Conservation (phyloP, 2,888 invertebrate species). For the Cylloceria caligata region DNA sequence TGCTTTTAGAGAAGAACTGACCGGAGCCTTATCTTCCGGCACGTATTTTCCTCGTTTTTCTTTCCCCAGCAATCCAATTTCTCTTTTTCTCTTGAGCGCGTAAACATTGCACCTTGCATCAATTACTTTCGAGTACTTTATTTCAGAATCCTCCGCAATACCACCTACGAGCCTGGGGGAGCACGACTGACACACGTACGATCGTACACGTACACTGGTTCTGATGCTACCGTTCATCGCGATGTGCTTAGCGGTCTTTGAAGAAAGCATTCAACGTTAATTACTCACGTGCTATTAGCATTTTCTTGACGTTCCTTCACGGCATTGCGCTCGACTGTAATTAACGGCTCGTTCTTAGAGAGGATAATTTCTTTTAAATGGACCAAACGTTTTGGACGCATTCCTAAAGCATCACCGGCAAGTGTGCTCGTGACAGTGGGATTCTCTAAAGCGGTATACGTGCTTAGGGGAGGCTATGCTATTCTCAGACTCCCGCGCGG, state of each 20-base stretch:
- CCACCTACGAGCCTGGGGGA: neutral
- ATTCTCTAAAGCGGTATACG: conserved; percentile 18
- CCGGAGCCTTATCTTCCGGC: conserved; percentile 58
- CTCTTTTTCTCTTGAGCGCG: neutral
- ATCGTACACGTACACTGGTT: neutral
- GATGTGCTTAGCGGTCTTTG: conserved; percentile 3
- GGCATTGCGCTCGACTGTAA: conserved; percentile 48
- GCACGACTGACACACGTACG: neutral
- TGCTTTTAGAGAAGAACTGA: conserved; percentile 31
- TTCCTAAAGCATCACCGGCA: conserved; percentile 65
- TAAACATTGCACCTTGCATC: conserved; percentile 40
- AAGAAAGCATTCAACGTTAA: conserved; percentile 55
- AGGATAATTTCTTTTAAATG: conserved; percentile 66
- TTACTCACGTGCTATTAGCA: conserved; percentile 65
- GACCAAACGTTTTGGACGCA: conserved; percentile 60
- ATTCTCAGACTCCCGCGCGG: conserved; percentile 56
- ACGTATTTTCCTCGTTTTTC: conserved; percentile 26
- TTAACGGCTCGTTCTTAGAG: conserved; percentile 61
- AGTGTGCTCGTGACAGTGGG: conserved; percentile 64
- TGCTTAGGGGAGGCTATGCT: conserved; percentile 44
- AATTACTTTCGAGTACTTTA: conserved; percentile 21
- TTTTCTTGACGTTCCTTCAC: conserved; percentile 41
- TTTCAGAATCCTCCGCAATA: neutral
- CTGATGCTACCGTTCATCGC: conserved; percentile 33
- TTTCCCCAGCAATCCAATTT: conserved; percentile 11